Conservation (phyloP, 2,113 vertebrate genomes). For the Macrotus californicus region DNA sequence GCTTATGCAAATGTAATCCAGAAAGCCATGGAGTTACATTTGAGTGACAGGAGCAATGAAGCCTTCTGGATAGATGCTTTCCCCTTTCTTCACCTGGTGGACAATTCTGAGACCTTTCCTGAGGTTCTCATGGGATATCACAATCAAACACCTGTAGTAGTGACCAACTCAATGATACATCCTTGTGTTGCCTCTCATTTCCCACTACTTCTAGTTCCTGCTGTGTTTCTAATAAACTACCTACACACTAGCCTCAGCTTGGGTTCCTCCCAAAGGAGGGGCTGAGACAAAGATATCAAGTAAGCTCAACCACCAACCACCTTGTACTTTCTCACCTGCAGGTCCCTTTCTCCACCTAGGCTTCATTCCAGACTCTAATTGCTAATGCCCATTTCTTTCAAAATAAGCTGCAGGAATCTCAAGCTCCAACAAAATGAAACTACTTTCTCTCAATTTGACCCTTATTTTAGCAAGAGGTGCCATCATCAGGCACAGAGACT, state of each 20-base stretch:
- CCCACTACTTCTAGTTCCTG: too few relatives aligned
- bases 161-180: neutral
- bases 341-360: neutral
- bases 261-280: neutral
- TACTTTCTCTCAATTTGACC: neutral
- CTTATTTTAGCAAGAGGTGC: neutral
- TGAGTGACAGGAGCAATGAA: neutral
- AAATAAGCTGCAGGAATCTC: neutral
- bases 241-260: neutral
- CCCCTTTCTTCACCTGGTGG: neutral
- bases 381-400: neutral
- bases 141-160: neutral
- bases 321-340: neutral
- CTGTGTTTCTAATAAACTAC: neutral
- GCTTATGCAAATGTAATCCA: neutral
- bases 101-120: neutral
- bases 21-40: neutral
- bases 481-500: neutral
- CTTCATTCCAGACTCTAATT: neutral
- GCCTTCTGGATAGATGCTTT: neutral
- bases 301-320: neutral
- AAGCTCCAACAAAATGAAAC: neutral
- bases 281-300: neutral
- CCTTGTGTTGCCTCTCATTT: neutral
- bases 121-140: neutral